Evolutionary conservation across 2,113 vertebrate genomes (phyloP), one percentile per base, ranked within the genome.

Genomic region (Otocyon megalotis): DNA sequence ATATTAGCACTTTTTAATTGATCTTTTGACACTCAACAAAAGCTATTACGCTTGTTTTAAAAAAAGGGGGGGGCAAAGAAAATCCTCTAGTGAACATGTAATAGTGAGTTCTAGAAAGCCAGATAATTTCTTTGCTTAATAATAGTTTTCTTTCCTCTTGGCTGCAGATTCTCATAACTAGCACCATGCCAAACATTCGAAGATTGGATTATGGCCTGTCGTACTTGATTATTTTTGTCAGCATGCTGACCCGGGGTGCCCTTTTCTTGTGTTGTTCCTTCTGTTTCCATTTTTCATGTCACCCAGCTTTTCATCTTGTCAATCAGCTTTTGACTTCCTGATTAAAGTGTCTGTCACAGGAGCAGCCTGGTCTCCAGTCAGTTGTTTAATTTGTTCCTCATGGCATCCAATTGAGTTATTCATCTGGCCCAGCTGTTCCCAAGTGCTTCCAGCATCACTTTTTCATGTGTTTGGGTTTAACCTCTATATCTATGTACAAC

Each of bases 261-360:
- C 98, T 99, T 99, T 99, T 98, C 98, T 99, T 99, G 98, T 99
- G 99, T 98, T 98, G 98, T 98, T 99, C 99, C 99, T 99, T 99
- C 99, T 99, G 99, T 99, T 99, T 99, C 99, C 98, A 99, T 99
- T 99, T 99, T 99, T 99, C 99, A 99, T 99, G 99, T 99, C 99
- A 99, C 99, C 98, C 98, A 99, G 98, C 99, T 99, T 99, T 99
- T 99, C 99, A 99, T 99, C 99, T 99, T 99, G 99, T 99, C 99
- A 99, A 99, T 99, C 99, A 99, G 99, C 98, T 99, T 99, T 98
- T 99, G 99, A 99, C 99, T 99, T 99, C 98, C 99, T 99, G 99
- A 99, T 99, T 99, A 99, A 99, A 99, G 99, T 99, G 98, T 99
- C 99, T 99, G 99, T 99, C 99, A 99, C 99, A 98, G 98, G 97